phyloP scores from a whole-genome alignment of 2,797 vertebrate genomes.

The Oryzias dopingdopingensis region DNA sequence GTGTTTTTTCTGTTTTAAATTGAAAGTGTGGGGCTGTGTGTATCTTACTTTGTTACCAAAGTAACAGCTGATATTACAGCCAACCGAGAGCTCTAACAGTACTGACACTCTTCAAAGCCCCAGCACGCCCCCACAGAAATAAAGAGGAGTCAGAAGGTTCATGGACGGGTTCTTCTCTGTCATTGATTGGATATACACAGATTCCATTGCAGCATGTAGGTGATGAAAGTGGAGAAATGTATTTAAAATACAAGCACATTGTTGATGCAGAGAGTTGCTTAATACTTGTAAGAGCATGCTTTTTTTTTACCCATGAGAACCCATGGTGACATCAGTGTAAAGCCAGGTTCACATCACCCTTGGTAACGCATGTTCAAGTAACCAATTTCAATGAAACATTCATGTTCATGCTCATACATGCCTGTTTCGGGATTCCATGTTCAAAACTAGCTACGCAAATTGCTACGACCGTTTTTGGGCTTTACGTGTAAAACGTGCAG shows the following conservation, averaged over 20 bases:
- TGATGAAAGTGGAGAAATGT: slow-evolving; percentile 52
- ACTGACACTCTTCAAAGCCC: slow-evolving; percentile 64
- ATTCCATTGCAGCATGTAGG: slow-evolving; percentile 67
- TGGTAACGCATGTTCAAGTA: no score
- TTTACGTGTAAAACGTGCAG: no score
- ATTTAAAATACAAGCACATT: slow-evolving; percentile 33
- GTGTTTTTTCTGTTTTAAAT: slow-evolving; percentile 12
- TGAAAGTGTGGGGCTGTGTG: no score
- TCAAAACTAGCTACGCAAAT: no score
- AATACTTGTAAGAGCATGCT: slow-evolving; percentile 14
- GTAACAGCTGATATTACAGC: slow-evolving; percentile 55
- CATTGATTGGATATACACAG: slow-evolving; percentile 72
- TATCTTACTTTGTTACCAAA: slow-evolving; percentile 46
- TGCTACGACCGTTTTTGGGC: no score
- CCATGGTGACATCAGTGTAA: no score
- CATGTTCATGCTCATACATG: no score
- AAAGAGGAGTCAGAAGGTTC: slow-evolving; percentile 71
- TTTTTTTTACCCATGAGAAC: slow-evolving; percentile 1
- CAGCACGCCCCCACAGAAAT: slow-evolving; percentile 74
- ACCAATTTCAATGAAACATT: no score
- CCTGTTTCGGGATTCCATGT: no score
- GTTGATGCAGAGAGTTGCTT: slow-evolving; percentile 21
- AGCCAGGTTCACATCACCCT: no score
- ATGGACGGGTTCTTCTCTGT: slow-evolving; percentile 56
- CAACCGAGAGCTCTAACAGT: slow-evolving; percentile 64